A percentile compares a stretch with the other conserved stretches of the same genome.
Conservation (phyloP, 2,888 invertebrate genomes). For the Hipparchia sbordonii region DNA sequence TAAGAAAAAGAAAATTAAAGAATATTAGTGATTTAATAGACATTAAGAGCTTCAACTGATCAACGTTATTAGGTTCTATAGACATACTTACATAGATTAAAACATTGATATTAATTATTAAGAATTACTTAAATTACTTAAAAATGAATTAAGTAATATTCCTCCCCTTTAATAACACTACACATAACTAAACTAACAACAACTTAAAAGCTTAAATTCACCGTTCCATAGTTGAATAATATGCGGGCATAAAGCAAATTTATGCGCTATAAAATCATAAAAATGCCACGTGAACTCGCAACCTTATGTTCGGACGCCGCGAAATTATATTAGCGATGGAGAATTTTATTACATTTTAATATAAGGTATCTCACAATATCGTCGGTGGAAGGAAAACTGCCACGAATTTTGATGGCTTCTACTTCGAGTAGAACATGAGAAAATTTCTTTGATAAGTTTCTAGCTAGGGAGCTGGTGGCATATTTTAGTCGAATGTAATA, state of each 20-base stretch:
- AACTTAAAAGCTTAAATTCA: constrained; percentile 10
- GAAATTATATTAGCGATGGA: constrained; percentile 67
- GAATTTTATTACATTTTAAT: constrained; percentile 77
- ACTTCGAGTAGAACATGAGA: constrained; percentile 49
- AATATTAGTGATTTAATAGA: too few relatives aligned
- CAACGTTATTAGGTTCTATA: too few relatives aligned
- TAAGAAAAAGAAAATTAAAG: too few relatives aligned
- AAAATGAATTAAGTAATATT: background rate
- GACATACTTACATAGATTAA: too few relatives aligned
- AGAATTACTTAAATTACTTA: background rate
- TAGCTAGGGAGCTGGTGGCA: background rate
- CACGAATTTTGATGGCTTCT: constrained; percentile 59
- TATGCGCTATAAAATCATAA: constrained; percentile 33
- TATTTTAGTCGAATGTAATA: background rate
- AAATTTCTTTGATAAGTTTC: constrained; percentile 56
- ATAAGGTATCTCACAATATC: constrained; percentile 69
- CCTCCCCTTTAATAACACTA: constrained; percentile 8
- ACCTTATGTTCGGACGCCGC: constrained; percentile 53
- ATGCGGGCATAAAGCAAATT: constrained; percentile 26
- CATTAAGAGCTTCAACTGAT: too few relatives aligned
- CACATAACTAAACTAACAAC: background rate
- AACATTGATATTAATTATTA: too few relatives aligned
- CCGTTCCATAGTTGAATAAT: constrained; percentile 27
- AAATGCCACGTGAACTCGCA: constrained; percentile 47
- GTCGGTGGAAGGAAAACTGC: constrained; percentile 53